Base-by-base conservation (phyloP, 2,888 invertebrate species). In the Andrena flavipes region DNA sequence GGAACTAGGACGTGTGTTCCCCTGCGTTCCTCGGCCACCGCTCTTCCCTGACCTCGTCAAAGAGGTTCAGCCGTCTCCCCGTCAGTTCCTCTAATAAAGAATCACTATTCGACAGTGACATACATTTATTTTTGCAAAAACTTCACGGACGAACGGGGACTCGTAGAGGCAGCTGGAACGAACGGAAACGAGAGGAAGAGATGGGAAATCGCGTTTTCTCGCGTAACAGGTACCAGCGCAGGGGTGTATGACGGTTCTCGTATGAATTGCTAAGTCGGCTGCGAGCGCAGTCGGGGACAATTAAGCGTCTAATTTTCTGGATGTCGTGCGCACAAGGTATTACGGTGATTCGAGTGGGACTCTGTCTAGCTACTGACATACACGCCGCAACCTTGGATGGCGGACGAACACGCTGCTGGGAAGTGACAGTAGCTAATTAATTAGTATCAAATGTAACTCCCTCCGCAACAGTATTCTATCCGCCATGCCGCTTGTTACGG, bases 341-440 rank as follows among this genome's bases (percentile, higher is more conserved):
- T 75, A 80, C 83, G 68, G 76, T 79, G 77, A 80, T 75, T 62
- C 81, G 78, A 69, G 73, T 72, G 65, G 67, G 70, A 85, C 78
- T 56, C 23, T 88, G 80, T 75, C 71, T 63, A 78, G 72, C 54
- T 63, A 60, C 70, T 72, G 76, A 81, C 86, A 64, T 75, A 76
- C 77, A 76, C 76, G 79, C 70, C 71, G 71, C 82, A 81, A 79
- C 83, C 84, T 84, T 90, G 87, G 56, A 88, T 88, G 87, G 84
- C 89, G 91, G 91, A 91, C 91, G 91, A 90, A 89, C 85, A 87
- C 87, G 86, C 88, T 90, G 90, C 88, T 90, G 88, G 89, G 83
- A 88, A 90, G 85, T 91, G 91, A 91, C 91, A 89, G 88, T 87
- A 84, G 88, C 88, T 91, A 91, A 92, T 92, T 92, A 91, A 91